These are phyloP conservation scores for Dermochelys coriacea DNA, from an alignment of 2,797 vertebrate species.

Conservation along the genomic window DNA sequence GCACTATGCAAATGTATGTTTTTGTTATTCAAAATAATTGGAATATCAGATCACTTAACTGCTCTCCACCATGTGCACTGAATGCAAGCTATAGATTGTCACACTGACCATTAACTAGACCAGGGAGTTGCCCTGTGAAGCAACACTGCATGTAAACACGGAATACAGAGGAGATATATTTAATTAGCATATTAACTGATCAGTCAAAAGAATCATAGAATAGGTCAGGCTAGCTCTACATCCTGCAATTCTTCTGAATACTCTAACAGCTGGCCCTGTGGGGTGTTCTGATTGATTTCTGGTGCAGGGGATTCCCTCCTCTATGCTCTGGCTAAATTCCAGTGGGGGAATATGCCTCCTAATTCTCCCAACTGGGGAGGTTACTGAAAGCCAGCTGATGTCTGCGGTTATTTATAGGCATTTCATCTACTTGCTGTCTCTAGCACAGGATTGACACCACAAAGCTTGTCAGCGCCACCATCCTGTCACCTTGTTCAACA, in stretches of 20 bases:
- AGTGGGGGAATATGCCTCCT: neutral
- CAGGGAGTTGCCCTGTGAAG: neutral
- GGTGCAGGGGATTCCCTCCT: neutral
- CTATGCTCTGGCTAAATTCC: neutral
- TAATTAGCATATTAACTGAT: conserved; percentile 14
- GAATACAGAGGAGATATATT: neutral
- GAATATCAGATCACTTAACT: neutral
- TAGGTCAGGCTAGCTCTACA: rapidly evolving
- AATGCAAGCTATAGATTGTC: neutral
- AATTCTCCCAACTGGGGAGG: neutral
- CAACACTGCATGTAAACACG: neutral
- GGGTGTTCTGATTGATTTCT: neutral
- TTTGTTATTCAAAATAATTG: conserved; percentile 33
- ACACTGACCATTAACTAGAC: neutral
- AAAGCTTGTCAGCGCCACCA: neutral
- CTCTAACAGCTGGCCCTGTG: neutral
- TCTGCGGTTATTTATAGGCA: neutral
- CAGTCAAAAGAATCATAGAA: conserved; percentile 1
- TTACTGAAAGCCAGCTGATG: neutral
- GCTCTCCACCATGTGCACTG: conserved; percentile 20
- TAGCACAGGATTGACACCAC: rapidly evolving
- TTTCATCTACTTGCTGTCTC: neutral
- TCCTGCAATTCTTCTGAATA: neutral
- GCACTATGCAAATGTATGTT: conserved; percentile 14
- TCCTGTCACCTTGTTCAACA: rapidly evolving